Percentiles rank a stretch among this genome's conserved stretches.
These are phyloP conservation scores for Cantharis rustica DNA, from an alignment of 2,888 invertebrate species.

Conservation along the genomic window DNA sequence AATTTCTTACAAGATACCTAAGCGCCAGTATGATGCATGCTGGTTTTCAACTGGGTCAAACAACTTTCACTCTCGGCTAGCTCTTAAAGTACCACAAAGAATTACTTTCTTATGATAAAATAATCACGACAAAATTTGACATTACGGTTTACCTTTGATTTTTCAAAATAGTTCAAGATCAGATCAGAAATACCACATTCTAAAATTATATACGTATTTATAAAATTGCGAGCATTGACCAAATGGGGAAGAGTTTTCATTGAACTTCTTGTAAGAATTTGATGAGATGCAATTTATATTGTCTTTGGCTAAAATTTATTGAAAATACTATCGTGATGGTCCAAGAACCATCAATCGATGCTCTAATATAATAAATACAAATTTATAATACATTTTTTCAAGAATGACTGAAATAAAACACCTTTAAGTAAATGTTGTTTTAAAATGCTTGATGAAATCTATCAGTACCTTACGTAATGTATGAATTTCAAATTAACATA, in stretches of 20 bases:
- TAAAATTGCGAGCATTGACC: background rate
- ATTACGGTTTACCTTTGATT: background rate
- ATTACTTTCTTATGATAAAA: slow-evolving; percentile 27
- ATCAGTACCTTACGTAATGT: background rate
- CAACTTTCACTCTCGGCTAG: slow-evolving; percentile 30
- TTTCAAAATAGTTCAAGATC: background rate
- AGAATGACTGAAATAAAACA: background rate
- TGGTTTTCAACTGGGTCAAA: slow-evolving; percentile 21
- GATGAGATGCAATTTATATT: background rate
- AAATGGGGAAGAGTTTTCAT: background rate
- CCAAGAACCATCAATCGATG: no score
- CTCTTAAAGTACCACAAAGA: slow-evolving; percentile 11
- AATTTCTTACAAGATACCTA: slow-evolving; percentile 3
- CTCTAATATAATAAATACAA: background rate
- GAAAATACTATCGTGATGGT: background rate
- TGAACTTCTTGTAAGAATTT: background rate
- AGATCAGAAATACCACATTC: background rate
- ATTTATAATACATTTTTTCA: background rate
- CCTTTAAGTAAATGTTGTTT: background rate
- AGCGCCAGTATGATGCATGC: slow-evolving; percentile 24
- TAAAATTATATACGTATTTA: background rate
- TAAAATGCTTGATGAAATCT: background rate
- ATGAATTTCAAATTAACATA: background rate
- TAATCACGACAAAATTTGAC: background rate
- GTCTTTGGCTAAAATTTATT: background rate